Evolutionary conservation across 2,797 vertebrate species (phyloP).

Genomic region (Cottoperca gobio): DNA sequence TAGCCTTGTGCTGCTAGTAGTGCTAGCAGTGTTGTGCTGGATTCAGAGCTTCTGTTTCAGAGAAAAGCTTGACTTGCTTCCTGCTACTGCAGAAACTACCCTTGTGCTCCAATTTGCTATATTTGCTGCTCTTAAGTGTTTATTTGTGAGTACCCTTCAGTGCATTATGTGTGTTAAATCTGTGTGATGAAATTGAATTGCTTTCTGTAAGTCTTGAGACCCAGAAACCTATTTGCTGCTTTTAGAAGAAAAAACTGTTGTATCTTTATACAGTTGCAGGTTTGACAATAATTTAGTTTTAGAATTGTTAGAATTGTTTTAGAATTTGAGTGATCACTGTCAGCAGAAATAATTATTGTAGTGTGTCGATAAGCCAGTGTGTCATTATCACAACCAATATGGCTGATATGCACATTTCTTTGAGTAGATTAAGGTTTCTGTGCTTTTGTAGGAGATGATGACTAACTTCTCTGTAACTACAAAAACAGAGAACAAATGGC

Average conservation of each 20-base stretch:
- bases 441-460: slow-evolving; percentile 12
- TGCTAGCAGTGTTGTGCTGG: slow-evolving; percentile 8
- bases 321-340: neutral
- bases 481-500: slow-evolving; percentile 63
- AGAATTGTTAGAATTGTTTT: no score
- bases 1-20: slow-evolving; percentile 14
- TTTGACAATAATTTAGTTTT: slow-evolving; percentile 11
- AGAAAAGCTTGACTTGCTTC: slow-evolving; percentile 24
- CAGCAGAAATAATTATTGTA: neutral
- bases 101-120: neutral
- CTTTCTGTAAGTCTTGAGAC: slow-evolving; percentile 10
- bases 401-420: slow-evolving; percentile 17
- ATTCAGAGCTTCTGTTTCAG: slow-evolving; percentile 10
- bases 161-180: slow-evolving; percentile 26
- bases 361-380: neutral
- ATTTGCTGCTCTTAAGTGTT: slow-evolving; percentile 13
- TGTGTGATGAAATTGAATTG: slow-evolving; percentile 26
- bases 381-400: slow-evolving; percentile 9
- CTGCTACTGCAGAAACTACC: slow-evolving; percentile 13
- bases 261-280: slow-evolving; percentile 4
- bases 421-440: slow-evolving; percentile 11
- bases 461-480: slow-evolving; percentile 28
- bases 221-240: neutral
- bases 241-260: neutral
- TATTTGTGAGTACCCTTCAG: slow-evolving; percentile 13